These are phyloP conservation scores for Zaprionus nigranus DNA, from an alignment of 1,140 invertebrate genomes.

Conservation along the genomic window DNA sequence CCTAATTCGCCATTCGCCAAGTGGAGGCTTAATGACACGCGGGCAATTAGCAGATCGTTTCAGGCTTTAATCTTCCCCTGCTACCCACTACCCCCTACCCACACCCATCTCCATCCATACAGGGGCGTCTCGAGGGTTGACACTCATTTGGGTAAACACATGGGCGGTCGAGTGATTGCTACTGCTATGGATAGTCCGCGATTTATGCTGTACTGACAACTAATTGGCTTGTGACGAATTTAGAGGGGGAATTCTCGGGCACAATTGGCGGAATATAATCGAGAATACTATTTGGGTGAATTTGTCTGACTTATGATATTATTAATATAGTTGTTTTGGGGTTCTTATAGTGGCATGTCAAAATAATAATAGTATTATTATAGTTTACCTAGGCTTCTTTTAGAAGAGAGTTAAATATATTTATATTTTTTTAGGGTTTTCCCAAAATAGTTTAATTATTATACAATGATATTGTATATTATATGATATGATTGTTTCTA, in stretches of 20 bases:
- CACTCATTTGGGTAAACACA: background rate
- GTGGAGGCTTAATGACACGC: constrained; percentile 83
- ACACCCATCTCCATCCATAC: background rate
- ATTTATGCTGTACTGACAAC: background rate
- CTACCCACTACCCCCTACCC: background rate
- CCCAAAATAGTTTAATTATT: background rate
- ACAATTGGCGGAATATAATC: background rate
- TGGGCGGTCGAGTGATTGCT: constrained; percentile 1
- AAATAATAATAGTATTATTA: background rate
- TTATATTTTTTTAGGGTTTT: background rate
- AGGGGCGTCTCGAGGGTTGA: constrained; percentile 3
- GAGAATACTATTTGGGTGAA: background rate
- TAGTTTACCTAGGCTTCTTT: background rate
- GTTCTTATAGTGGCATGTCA: too few species aligned
- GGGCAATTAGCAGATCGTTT: constrained; percentile 82
- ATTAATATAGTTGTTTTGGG: background rate
- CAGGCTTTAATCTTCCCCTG: constrained; percentile 42
- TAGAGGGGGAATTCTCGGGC: background rate
- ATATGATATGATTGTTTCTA: too few species aligned
- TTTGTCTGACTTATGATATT: background rate
- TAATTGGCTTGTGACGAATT: constrained; percentile 6
- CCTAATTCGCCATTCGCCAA: constrained; percentile 66
- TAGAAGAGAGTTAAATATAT: background rate
- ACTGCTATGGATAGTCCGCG: constrained; percentile 2
- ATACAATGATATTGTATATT: too few species aligned